Conservation (phyloP, 2,888 invertebrate species). For the Serripes groenlandicus region DNA sequence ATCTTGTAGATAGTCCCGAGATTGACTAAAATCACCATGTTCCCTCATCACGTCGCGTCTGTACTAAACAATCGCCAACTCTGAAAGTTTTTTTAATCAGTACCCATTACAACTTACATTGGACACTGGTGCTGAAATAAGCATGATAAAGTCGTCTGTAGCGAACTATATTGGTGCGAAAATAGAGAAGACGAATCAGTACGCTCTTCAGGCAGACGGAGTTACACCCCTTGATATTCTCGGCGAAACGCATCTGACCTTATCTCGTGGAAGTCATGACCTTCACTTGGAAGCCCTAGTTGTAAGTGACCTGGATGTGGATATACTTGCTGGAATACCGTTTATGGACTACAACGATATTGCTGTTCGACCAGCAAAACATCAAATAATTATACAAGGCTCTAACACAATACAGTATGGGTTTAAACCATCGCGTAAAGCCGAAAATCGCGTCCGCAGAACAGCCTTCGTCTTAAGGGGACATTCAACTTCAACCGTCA, state of each 20-base stretch:
- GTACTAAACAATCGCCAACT: slow-evolving; percentile 56
- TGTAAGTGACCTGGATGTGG: slow-evolving; percentile 56
- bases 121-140: slow-evolving; percentile 60
- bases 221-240: slow-evolving; percentile 45
- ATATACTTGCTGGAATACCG: slow-evolving; percentile 64
- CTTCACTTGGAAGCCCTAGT: slow-evolving; percentile 43
- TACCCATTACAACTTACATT: slow-evolving; percentile 52
- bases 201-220: slow-evolving; percentile 64
- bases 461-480: slow-evolving; percentile 6
- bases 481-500: slow-evolving; percentile 12
- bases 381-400: slow-evolving; percentile 44
- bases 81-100: slow-evolving; percentile 61
- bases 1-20: too few relatives aligned
- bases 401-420: too few relatives aligned
- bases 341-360: slow-evolving; percentile 70
- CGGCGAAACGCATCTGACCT: slow-evolving; percentile 49
- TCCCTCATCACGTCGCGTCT: slow-evolving; percentile 47
- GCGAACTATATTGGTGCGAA: slow-evolving; percentile 46
- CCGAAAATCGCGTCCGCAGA: slow-evolving; percentile 33
- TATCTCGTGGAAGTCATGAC: slow-evolving; percentile 17
- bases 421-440: too few relatives aligned
- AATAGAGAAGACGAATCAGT: slow-evolving; percentile 48
- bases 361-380: slow-evolving; percentile 54
- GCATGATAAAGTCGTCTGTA: slow-evolving; percentile 57
- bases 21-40: too few relatives aligned